Conservation (phyloP, 2,888 invertebrate genomes). For the Drosophila mimica region DNA sequence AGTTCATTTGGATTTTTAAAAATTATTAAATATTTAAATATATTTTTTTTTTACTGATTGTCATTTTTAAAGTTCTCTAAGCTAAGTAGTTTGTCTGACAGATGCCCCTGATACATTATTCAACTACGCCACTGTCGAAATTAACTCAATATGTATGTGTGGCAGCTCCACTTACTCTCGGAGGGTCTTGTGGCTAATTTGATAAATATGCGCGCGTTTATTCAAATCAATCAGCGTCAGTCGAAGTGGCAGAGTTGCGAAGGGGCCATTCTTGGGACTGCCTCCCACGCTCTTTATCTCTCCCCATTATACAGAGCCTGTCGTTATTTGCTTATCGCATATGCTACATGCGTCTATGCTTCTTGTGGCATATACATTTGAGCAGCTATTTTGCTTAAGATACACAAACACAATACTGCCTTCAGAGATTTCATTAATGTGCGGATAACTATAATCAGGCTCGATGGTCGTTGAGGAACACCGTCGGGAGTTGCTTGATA, state of each 20-base stretch:
- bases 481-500: slow-evolving; percentile 26
- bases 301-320: not conserved
- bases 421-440: slow-evolving; percentile 73
- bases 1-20: too few relatives aligned
- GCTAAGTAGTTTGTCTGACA: not conserved
- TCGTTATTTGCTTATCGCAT: slow-evolving; percentile 44
- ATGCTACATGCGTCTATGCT: slow-evolving; percentile 51
- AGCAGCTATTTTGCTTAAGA: slow-evolving; percentile 47
- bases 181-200: slow-evolving; percentile 74
- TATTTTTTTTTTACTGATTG: too few relatives aligned
- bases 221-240: slow-evolving; percentile 82
- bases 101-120: not conserved
- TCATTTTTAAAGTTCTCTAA: too few relatives aligned
- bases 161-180: slow-evolving; percentile 24
- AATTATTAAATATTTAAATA: not conserved
- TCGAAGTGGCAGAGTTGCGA: slow-evolving; percentile 27
- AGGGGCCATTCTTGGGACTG: slow-evolving; percentile 6
- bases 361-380: slow-evolving; percentile 64
- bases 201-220: slow-evolving; percentile 80
- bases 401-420: slow-evolving; percentile 28
- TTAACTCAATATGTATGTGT: slow-evolving; percentile 23
- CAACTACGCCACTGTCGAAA: slow-evolving; percentile 29
- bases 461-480: slow-evolving; percentile 19
- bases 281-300: slow-evolving; percentile 1
- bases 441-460: slow-evolving; percentile 75